These are phyloP conservation scores for Adineta ricciae DNA, from an alignment of 2,888 invertebrate genomes.

Conservation along the genomic window DNA sequence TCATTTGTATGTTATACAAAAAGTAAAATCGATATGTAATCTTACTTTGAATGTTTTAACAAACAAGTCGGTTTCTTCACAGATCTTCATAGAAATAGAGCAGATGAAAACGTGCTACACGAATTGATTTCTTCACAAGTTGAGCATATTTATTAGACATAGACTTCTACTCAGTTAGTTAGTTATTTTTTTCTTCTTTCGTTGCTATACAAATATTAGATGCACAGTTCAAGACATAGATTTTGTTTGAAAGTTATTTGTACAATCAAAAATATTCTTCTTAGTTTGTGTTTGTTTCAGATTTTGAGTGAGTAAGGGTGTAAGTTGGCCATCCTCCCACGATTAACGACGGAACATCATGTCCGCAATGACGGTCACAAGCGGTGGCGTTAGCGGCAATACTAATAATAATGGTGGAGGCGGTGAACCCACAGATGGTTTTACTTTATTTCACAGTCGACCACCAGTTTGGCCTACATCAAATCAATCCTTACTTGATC, in stretches of 20 bases:
- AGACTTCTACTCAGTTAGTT: no score
- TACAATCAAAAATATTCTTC: neutral
- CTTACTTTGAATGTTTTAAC: no score
- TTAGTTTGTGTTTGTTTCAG: neutral
- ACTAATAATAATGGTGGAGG: neutral
- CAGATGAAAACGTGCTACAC: no score
- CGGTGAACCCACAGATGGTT: neutral
- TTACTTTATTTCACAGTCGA: neutral
- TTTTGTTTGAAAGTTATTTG: no score
- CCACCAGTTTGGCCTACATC: neutral
- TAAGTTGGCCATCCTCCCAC: slow-evolving; percentile 56
- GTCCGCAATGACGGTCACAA: neutral
- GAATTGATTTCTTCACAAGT: no score
- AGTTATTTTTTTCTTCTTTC: no score
- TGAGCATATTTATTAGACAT: no score
- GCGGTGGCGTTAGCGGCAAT: neutral
- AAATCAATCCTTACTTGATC: neutral
- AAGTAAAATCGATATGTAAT: neutral
- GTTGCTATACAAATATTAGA: no score
- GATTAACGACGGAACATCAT: neutral
- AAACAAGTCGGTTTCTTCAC: no score
- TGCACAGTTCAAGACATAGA: no score
- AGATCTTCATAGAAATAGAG: no score
- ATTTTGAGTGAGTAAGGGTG: neutral
- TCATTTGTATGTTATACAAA: neutral